Evolutionary conservation across 2,888 invertebrate species (phyloP).

Genomic region (Chydorus sphaericus): DNA sequence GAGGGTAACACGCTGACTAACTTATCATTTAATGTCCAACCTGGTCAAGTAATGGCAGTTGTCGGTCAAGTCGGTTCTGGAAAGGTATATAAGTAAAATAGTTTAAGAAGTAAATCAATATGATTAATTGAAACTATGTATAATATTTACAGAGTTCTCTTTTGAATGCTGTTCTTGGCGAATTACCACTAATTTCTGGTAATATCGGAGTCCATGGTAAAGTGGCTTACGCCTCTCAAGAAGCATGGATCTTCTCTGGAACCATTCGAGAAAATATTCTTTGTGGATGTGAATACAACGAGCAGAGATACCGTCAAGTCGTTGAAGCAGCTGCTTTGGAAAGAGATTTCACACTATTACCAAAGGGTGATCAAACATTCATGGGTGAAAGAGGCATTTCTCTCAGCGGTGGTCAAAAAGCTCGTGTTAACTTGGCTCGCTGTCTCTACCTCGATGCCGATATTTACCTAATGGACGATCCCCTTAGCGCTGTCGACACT

Average conservation of each 20-base stretch:
- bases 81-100: slow-evolving; percentile 36
- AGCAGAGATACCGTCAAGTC: slow-evolving; percentile 28
- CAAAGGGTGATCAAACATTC: slow-evolving; percentile 33
- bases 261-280: slow-evolving; percentile 82
- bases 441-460: slow-evolving; percentile 33
- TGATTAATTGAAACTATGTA: no score
- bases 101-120: background rate
- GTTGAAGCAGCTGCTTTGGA: slow-evolving; percentile 27
- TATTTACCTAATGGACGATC: slow-evolving; percentile 36
- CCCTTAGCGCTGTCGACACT: slow-evolving; percentile 36
- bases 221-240: slow-evolving; percentile 39
- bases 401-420: slow-evolving; percentile 38
- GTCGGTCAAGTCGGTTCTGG: slow-evolving; percentile 63
- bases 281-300: slow-evolving; percentile 53
- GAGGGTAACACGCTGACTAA: background rate
- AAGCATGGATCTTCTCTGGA: slow-evolving; percentile 60
- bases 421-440: slow-evolving; percentile 34
- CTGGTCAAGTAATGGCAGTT: slow-evolving; percentile 39
- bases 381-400: slow-evolving; percentile 38
- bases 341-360: slow-evolving; percentile 32
- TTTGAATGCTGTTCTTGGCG: slow-evolving; percentile 30
- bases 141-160: slow-evolving; percentile 18
- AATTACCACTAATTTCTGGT: slow-evolving; percentile 30
- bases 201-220: slow-evolving; percentile 28
- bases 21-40: slow-evolving; percentile 1